phyloP scores from a whole-genome alignment of 2,113 vertebrate genomes.

The Cyprinodon brontotheroides region DNA sequence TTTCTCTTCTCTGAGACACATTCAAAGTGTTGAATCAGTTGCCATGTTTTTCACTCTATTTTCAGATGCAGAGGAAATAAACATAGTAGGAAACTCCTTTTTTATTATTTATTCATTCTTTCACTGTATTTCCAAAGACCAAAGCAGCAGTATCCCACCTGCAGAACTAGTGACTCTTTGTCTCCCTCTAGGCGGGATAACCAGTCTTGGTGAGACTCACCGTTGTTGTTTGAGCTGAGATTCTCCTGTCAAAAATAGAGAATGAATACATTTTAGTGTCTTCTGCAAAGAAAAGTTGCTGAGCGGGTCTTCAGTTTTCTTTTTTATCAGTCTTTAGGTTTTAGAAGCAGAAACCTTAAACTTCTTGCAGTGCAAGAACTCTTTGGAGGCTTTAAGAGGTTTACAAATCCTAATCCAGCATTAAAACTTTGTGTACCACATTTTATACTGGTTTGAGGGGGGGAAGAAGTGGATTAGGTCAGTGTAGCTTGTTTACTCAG shows the following conservation, averaged over 20 bases:
- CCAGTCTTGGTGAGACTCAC: conserved; percentile 93
- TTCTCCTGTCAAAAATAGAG: conserved; percentile 81
- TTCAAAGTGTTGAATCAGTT: conserved; percentile 37
- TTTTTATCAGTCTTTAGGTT: neutral
- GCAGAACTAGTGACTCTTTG: conserved; percentile 95
- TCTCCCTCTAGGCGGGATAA: conserved; percentile 94
- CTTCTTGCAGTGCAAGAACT: conserved; percentile 16
- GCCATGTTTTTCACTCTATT: neutral
- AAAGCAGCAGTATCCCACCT: conserved; percentile 81
- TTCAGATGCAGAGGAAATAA: neutral
- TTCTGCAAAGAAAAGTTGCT: conserved; percentile 22
- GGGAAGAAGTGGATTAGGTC: conserved; percentile 1
- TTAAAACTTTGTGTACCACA: conserved; percentile 32
- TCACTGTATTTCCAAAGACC: neutral
- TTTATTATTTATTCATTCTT: neutral
- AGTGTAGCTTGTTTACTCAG: conserved; percentile 15
- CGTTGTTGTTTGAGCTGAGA: conserved; percentile 78
- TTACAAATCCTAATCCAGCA: conserved; percentile 55
- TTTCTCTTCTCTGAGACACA: conserved; percentile 36
- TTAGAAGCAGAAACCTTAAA: conserved; percentile 2
- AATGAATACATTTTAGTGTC: conserved; percentile 35
- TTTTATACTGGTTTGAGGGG: conserved; percentile 25
- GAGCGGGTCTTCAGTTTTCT: conserved; percentile 8
- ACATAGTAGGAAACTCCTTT: neutral
- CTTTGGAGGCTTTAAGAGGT: conserved; percentile 35